phyloP scores from a whole-genome alignment of 30 jellyfish, hydroid and myxozoan genomes.

The Aurelia sp. region DNA sequence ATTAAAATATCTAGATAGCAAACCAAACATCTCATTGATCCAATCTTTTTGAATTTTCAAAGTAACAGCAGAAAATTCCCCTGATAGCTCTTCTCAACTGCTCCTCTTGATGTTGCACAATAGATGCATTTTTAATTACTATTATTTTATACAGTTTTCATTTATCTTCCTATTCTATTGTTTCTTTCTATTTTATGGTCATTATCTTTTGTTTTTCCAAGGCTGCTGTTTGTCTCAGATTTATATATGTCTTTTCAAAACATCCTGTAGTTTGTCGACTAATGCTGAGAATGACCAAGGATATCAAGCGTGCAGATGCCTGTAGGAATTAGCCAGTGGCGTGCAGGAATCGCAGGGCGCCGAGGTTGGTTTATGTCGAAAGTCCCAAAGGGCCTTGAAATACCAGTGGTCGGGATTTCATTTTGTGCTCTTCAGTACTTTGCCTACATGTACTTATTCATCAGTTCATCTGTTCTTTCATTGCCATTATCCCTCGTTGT shows the following conservation, averaged over 20 bases:
- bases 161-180: not conserved
- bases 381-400: slow-evolving; percentile 40
- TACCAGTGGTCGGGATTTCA: slow-evolving; percentile 23
- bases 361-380: slow-evolving; percentile 14
- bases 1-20: not conserved
- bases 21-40: slow-evolving; percentile 20
- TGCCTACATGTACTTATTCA: too few species aligned
- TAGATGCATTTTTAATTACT: too few species aligned
- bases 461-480: too few species aligned
- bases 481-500: too few species aligned
- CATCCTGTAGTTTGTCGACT: slow-evolving; percentile 15
- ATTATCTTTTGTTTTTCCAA: slow-evolving; percentile 12
- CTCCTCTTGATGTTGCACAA: too few species aligned
- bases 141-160: too few species aligned
- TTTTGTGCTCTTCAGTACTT: too few species aligned
- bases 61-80: slow-evolving; percentile 29
- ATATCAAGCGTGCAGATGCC: slow-evolving; percentile 19
- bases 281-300: not conserved
- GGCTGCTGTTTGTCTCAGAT: slow-evolving; percentile 34
- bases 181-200: not conserved
- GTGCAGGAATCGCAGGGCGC: slow-evolving; percentile 55
- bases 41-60: not conserved
- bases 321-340: slow-evolving; percentile 54
- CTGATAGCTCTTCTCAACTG: too few species aligned
- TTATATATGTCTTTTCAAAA: slow-evolving; percentile 3